A percentile compares a stretch with the other conserved stretches of the same genome.
Evolutionary conservation across 2,113 vertebrate genomes (phyloP).

Genomic region (Rhegmatorhina hoffmannsi): DNA sequence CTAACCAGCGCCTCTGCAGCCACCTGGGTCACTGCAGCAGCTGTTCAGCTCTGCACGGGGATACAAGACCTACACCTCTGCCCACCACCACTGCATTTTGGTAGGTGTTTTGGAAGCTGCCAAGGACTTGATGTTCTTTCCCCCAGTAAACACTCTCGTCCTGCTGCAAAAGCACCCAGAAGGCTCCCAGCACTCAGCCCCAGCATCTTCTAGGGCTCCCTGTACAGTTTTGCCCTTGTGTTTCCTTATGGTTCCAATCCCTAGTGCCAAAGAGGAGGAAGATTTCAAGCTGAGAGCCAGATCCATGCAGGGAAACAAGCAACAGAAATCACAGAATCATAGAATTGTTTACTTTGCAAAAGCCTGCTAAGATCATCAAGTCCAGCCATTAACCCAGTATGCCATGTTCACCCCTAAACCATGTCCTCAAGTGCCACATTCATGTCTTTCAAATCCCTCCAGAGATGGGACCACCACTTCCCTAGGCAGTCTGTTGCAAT

Average conservation of each 20-base stretch:
- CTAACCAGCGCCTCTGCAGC: fast-evolving
- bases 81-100: background rate
- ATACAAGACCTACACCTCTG: background rate
- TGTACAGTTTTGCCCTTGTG: background rate
- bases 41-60: background rate
- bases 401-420: background rate
- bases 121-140: background rate
- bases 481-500: background rate
- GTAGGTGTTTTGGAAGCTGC: background rate
- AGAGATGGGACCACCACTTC: background rate
- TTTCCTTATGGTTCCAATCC: background rate
- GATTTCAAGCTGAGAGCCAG: background rate
- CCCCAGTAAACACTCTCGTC: background rate
- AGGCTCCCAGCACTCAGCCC: background rate
- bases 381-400: background rate
- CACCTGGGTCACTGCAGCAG: background rate
- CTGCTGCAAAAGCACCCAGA: background rate
- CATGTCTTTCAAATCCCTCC: background rate
- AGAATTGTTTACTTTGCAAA: background rate
- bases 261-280: background rate
- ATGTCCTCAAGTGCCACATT: background rate
- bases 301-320: background rate
- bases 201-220: background rate
- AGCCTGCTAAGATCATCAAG: background rate
- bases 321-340: background rate